Evolutionary conservation across 2,797 vertebrate genomes (phyloP).

Genomic region (Gymnocypris eckloni): DNA sequence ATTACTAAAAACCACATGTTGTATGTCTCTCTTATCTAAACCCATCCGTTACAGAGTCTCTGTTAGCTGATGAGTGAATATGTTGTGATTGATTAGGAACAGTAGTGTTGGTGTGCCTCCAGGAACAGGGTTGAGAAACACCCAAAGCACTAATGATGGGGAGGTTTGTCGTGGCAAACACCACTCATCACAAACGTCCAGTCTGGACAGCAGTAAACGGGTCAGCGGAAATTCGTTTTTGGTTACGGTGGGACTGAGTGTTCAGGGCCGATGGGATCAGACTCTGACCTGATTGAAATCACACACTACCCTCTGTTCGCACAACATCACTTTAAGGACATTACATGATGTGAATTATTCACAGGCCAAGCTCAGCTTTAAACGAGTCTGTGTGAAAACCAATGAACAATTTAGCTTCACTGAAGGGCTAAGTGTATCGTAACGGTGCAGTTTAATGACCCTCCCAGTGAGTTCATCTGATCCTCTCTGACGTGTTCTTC

Average conservation of each 20-base stretch:
- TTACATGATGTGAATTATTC: conserved; percentile 45
- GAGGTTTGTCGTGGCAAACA: not conserved
- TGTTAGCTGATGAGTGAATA: not conserved
- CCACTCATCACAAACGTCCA: not conserved
- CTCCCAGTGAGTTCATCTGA: conserved; percentile 66
- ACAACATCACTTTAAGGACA: conserved; percentile 18
- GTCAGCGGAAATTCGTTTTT: not conserved
- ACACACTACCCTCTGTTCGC: conserved; percentile 1
- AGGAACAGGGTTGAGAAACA: not conserved
- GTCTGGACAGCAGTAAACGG: not conserved
- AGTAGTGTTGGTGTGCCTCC: too few species aligned
- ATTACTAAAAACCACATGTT: not conserved
- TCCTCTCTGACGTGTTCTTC: conserved; percentile 62
- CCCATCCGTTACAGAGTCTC: not conserved
- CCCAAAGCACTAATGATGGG: not conserved
- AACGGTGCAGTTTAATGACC: conserved; percentile 56
- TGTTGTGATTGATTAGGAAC: not conserved
- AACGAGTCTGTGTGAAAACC: conserved; percentile 18
- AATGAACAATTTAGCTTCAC: conserved; percentile 44
- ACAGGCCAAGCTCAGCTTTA: conserved; percentile 13
- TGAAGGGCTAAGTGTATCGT: conserved; percentile 27
- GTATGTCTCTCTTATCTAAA: too few species aligned
- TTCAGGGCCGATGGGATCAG: not conserved
- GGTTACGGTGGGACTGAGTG: not conserved
- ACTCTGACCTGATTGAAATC: not conserved